Evolutionary conservation across 2,113 vertebrate genomes (phyloP).

Genomic region (Cryptotis parvus): DNA sequence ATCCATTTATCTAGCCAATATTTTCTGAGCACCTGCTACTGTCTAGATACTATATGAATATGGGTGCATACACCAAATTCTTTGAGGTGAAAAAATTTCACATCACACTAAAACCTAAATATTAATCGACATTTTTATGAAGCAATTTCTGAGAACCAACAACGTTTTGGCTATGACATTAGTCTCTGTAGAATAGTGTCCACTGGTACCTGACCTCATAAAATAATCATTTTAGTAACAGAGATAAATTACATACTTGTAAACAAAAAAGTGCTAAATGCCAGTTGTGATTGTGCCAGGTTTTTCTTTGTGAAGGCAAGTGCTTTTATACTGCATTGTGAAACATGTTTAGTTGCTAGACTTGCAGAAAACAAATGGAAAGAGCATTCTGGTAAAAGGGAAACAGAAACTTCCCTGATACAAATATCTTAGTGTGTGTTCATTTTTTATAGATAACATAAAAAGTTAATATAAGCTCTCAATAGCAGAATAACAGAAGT

Average conservation of each 20-base stretch:
- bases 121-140: not conserved
- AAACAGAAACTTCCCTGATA: not conserved
- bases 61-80: not conserved
- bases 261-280: not conserved
- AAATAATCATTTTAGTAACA: not conserved
- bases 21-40: not conserved
- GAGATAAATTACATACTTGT: not conserved
- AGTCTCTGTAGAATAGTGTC: too few relatives aligned
- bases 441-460: not conserved
- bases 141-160: not conserved
- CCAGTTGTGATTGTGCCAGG: not conserved
- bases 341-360: not conserved
- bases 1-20: not conserved
- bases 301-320: not conserved
- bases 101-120: not conserved
- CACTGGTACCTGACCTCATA: not conserved
- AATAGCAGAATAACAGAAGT: not conserved
- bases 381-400: not conserved
- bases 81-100: constrained; percentile 1
- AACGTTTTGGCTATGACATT: not conserved
- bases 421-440: not conserved
- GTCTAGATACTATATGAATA: not conserved
- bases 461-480: too few relatives aligned
- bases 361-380: not conserved
- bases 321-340: not conserved